These are phyloP conservation scores for Formica selysi DNA, from an alignment of 1,140 invertebrate species.

Conservation along the genomic window DNA sequence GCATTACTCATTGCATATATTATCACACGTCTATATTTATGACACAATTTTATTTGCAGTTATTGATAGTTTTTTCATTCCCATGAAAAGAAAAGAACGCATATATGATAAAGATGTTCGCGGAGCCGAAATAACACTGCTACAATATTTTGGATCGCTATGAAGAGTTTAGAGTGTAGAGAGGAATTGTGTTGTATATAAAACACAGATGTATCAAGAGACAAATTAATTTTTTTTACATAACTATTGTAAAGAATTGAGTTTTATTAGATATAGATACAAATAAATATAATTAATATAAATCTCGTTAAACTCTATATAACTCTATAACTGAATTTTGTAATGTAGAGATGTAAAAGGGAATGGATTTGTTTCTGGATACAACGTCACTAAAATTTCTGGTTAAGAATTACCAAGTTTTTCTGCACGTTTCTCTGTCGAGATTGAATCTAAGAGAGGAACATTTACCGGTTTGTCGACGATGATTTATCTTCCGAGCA, in stretches of 20 bases:
- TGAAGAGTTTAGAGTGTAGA: slow-evolving; percentile 11
- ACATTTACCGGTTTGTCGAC: not conserved
- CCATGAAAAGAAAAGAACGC: not conserved
- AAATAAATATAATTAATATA: slow-evolving; percentile 36
- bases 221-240: slow-evolving; percentile 49
- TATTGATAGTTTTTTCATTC: slow-evolving; percentile 11
- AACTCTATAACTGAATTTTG: slow-evolving; percentile 22
- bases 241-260: slow-evolving; percentile 30
- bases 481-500: not conserved
- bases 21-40: slow-evolving; percentile 2
- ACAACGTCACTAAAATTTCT: slow-evolving; percentile 15
- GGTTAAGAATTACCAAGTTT: not conserved
- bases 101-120: not conserved
- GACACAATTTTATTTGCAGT: slow-evolving; percentile 11
- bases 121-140: not conserved
- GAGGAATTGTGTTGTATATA: slow-evolving; percentile 29
- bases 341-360: slow-evolving; percentile 23
- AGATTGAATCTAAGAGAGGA: not conserved
- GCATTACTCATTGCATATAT: too few species aligned
- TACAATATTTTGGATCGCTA: not conserved
- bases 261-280: slow-evolving; percentile 8
- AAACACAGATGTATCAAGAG: slow-evolving; percentile 43
- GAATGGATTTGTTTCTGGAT: slow-evolving; percentile 47
- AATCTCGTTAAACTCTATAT: slow-evolving; percentile 30
- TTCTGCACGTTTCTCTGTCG: not conserved